Conservation (phyloP, 2,888 invertebrate genomes). For the Sclerodermus sp. region DNA sequence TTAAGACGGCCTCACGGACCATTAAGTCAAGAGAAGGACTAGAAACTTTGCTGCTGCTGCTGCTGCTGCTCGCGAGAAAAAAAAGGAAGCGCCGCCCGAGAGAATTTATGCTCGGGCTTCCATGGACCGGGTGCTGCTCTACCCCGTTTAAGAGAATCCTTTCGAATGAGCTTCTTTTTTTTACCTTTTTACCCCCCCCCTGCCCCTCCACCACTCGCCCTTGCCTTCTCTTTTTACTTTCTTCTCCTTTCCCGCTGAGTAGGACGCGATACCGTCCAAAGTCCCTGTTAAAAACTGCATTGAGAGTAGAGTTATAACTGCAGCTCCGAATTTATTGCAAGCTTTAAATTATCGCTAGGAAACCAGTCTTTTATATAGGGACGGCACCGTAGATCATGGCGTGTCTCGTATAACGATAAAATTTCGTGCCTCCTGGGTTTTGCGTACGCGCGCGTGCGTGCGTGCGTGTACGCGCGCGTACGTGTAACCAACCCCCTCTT, state of each 20-base stretch:
- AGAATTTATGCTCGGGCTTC: slow-evolving; percentile 24
- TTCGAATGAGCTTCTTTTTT: slow-evolving; percentile 1
- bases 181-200: not conserved
- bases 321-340: slow-evolving; percentile 5
- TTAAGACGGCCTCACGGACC: slow-evolving; percentile 36
- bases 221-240: not conserved
- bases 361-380: not conserved
- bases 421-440: too few species aligned
- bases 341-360: slow-evolving; percentile 10
- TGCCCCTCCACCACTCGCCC: not conserved
- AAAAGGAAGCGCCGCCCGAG: slow-evolving; percentile 16
- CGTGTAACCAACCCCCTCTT: too few species aligned
- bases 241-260: not conserved
- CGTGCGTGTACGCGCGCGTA: too few species aligned
- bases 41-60: slow-evolving; percentile 28
- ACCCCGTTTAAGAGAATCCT: slow-evolving; percentile 2
- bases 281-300: not conserved
- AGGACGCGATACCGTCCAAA: too few species aligned
- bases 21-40: slow-evolving; percentile 29
- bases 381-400: too few species aligned
- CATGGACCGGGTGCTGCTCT: slow-evolving; percentile 1
- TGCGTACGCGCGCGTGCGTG: too few species aligned
- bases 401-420: too few species aligned
- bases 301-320: slow-evolving; percentile 7
- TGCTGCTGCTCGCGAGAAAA: slow-evolving; percentile 6